phyloP scores from a whole-genome alignment of 2,888 invertebrate genomes.

The Marasmarcha lunaedactyla region DNA sequence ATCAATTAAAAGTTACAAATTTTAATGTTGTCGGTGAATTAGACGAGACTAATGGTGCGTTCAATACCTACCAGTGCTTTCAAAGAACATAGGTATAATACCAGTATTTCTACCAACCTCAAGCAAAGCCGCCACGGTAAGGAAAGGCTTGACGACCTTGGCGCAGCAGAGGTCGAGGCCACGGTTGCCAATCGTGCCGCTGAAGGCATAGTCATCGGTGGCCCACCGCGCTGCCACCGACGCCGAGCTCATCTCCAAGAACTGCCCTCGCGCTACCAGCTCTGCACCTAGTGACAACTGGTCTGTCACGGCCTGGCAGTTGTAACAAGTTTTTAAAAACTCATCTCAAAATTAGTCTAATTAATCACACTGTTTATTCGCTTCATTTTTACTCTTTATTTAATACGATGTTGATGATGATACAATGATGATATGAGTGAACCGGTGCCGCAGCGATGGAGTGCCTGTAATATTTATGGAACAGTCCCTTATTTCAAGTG shows the following conservation, averaged over 20 bases:
- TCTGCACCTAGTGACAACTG: conserved; percentile 52
- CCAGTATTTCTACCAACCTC: conserved; percentile 45
- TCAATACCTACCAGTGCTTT: no score
- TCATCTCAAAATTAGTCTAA: not conserved
- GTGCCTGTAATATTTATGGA: no score
- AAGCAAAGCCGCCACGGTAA: conserved; percentile 57
- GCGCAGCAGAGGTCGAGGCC: conserved; percentile 58
- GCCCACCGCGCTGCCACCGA: conserved; percentile 52
- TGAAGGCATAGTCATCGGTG: conserved; percentile 37
- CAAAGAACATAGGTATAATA: no score
- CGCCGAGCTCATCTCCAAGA: conserved; percentile 44
- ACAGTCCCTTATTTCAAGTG: no score
- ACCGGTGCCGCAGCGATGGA: no score
- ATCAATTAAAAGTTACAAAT: no score
- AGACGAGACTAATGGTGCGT: no score
- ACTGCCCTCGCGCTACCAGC: conserved; percentile 45
- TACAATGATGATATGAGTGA: no score
- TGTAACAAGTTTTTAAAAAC: not conserved
- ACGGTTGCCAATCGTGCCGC: conserved; percentile 57
- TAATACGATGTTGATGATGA: no score
- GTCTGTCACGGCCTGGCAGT: conserved; percentile 37
- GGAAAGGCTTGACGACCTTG: conserved; percentile 39
- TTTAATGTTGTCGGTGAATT: no score
- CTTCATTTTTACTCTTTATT: no score
- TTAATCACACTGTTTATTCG: conserved; percentile 7